Evolutionary conservation across 2,113 vertebrate species (phyloP), one percentile per base, ranked within the genome.

Genomic region (Sinocyclocheilus maitianheensis): DNA sequence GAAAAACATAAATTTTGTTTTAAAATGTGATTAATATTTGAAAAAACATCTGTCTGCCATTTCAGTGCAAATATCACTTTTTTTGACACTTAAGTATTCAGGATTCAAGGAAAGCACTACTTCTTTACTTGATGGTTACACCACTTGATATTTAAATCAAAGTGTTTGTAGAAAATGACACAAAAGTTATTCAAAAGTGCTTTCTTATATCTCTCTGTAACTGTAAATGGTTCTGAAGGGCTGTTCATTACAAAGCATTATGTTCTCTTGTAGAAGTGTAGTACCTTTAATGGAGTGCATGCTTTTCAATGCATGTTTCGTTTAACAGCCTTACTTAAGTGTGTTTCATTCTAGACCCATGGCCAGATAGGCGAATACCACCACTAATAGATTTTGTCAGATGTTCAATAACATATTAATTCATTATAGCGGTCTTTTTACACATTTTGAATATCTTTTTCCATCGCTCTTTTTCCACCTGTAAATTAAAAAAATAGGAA

Each of bases 171-270:
- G 60, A 63, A 67, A 67, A 65, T 71, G 16, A 3, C 16, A 37
- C 16, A 71, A 20, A 37, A 37, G 18, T 22, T 40, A 72, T 43
- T 72, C 4, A 40, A 40, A 72, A 71, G 16, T 20, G 34, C 2
- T 20, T 71, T 71, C 67, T 8, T 20, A 16, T 72, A 72, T 43
- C 11, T 22, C 37, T n/a, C 71, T 75, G 71, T 75, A n/a, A 46
- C 40, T 75, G 22, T 46, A 75, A 75, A 75, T n/a, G 3, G 20
- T 74, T 46, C 37, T 71, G 8, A 71, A 10, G 18, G 7, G 30
- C 16, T 72, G 34, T 72, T 72, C 6, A 40, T 40, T 75, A n/a
- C 22, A 48, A 75, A 75, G 40, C 72, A 75, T 75, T 24, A 75
- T 48, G 3, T 24, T 26, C 12, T 48, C 40, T 72, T 72, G 16